phyloP scores from a whole-genome alignment of 2,113 vertebrate species.

The Poeciliopsis retropinna region DNA sequence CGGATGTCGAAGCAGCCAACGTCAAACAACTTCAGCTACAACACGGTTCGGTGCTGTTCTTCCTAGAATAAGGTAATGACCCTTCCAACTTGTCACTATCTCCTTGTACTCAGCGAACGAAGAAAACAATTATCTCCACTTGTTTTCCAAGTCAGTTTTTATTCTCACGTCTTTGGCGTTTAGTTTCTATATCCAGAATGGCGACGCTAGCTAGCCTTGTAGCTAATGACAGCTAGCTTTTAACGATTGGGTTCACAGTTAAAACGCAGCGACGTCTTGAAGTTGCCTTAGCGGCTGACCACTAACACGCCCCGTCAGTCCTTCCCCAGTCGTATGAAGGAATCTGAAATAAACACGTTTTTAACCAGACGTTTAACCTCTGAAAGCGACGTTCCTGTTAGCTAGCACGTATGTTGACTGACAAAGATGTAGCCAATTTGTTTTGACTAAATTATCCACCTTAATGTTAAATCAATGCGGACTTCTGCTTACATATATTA shows the following conservation, averaged over 20 bases:
- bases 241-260: neutral
- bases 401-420: neutral
- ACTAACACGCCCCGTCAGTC: neutral
- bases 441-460: neutral
- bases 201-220: constrained; percentile 18
- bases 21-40: constrained; percentile 43
- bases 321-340: rapidly evolving
- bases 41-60: constrained; percentile 9
- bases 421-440: neutral
- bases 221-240: constrained; percentile 40
- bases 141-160: neutral
- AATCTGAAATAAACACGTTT: rapidly evolving
- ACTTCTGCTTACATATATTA: constrained; percentile 7
- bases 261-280: neutral
- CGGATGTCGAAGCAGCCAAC: constrained; percentile 55
- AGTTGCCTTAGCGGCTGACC: neutral
- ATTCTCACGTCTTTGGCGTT: neutral
- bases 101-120: neutral
- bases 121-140: rapidly evolving
- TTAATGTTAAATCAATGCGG: neutral
- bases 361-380: neutral
- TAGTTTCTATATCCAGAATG: constrained; percentile 32
- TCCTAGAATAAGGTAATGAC: constrained; percentile 46
- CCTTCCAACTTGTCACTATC: neutral
- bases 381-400: neutral